These are phyloP conservation scores for Pteronotus mesoamericanus DNA, from an alignment of 2,797 vertebrate genomes.

Conservation along the genomic window DNA sequence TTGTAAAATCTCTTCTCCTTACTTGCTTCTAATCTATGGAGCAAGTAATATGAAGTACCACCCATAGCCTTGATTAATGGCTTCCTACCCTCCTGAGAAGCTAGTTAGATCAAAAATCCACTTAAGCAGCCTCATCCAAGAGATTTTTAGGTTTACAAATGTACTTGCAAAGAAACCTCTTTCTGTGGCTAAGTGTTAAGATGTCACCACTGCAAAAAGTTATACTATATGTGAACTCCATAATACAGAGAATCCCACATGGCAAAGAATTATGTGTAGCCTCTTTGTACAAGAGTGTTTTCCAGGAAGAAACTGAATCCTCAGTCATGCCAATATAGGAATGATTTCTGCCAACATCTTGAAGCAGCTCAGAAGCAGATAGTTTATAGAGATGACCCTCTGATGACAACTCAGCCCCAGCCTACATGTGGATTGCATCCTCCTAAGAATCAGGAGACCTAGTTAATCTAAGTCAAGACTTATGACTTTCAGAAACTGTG, in stretches of 20 bases:
- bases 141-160: too few species aligned
- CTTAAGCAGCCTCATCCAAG: too few species aligned
- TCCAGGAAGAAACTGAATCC: not conserved
- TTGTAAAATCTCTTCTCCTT: not conserved
- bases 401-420: not conserved
- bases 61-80: too few species aligned
- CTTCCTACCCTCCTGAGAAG: too few species aligned
- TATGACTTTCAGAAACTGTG: not conserved
- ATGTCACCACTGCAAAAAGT: not conserved
- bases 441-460: not conserved
- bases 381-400: not conserved
- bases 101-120: too few species aligned
- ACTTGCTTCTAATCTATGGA: not conserved
- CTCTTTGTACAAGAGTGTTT: not conserved
- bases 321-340: not conserved
- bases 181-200: not conserved
- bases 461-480: not conserved
- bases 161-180: too few species aligned
- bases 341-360: not conserved
- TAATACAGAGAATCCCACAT: not conserved
- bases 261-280: not conserved
- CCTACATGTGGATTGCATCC: not conserved
- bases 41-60: too few species aligned
- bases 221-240: not conserved
- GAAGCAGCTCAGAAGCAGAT: not conserved